Evolutionary conservation across 2,888 invertebrate genomes (phyloP).

Genomic region (Hypsopygia costalis): DNA sequence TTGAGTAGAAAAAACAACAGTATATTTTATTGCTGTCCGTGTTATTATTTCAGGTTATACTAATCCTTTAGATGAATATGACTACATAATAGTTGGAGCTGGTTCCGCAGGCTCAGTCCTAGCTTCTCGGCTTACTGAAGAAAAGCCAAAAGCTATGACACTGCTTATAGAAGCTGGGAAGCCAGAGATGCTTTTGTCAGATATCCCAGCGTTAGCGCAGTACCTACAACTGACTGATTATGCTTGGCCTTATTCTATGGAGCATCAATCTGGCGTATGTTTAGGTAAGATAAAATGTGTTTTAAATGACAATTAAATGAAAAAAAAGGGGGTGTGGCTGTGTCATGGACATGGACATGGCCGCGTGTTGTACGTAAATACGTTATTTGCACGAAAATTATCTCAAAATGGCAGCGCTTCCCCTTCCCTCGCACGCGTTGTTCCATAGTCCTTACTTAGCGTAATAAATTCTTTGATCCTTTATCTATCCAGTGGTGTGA

Average conservation of each 20-base stretch:
- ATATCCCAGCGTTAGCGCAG: slow-evolving; percentile 79
- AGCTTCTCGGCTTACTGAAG: slow-evolving; percentile 85
- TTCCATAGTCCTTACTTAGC: too few relatives aligned
- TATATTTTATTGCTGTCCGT: too few relatives aligned
- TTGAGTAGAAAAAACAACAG: too few relatives aligned
- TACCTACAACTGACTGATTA: slow-evolving; percentile 81
- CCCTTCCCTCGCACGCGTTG: too few relatives aligned
- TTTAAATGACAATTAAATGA: too few relatives aligned
- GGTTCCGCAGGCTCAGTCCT: slow-evolving; percentile 86
- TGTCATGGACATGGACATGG: too few relatives aligned
- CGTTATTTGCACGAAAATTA: too few relatives aligned
- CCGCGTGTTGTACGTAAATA: too few relatives aligned
- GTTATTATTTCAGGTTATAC: slow-evolving; percentile 38
- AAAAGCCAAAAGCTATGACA: slow-evolving; percentile 72
- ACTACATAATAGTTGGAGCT: slow-evolving; percentile 85
- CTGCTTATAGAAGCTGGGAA: slow-evolving; percentile 83
- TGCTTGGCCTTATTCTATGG: slow-evolving; percentile 83
- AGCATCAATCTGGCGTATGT: slow-evolving; percentile 81
- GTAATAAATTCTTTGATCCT: too few relatives aligned
- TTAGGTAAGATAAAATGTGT: slow-evolving; percentile 40
- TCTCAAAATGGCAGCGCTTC: too few relatives aligned
- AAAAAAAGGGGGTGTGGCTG: too few relatives aligned
- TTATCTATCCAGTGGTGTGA: too few relatives aligned
- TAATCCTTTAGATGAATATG: slow-evolving; percentile 73
- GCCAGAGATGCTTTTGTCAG: slow-evolving; percentile 72